A percentile compares a stretch with the other conserved stretches of the same genome.
Evolutionary conservation across 1,140 invertebrate species (phyloP).

Genomic region (Wiebesia pumilae): DNA sequence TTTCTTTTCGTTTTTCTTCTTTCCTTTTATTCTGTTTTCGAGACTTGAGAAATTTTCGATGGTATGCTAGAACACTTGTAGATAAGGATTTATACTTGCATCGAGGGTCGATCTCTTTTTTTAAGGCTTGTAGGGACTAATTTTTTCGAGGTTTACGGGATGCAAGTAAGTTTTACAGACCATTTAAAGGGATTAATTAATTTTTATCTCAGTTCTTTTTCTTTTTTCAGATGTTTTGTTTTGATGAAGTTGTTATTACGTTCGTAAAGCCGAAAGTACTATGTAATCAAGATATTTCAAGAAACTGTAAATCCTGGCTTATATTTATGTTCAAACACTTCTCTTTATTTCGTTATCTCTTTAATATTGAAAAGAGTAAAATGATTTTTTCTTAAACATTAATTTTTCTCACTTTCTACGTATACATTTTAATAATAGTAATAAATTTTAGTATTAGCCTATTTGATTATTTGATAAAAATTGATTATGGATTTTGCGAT

Average conservation of each 20-base stretch:
- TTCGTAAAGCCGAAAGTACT: neutral
- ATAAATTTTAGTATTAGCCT: too few relatives aligned
- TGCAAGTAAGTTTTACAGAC: slow-evolving; percentile 5
- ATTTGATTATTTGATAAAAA: too few relatives aligned
- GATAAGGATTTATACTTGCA: slow-evolving; percentile 41
- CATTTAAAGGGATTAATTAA: slow-evolving; percentile 36
- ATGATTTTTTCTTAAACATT: neutral
- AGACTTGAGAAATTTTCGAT: slow-evolving; percentile 18
- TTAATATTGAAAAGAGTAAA: neutral
- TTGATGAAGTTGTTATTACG: neutral
- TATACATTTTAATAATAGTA: too few relatives aligned
- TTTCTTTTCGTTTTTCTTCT: too few relatives aligned
- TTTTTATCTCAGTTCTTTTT: slow-evolving; percentile 41
- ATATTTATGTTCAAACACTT: neutral
- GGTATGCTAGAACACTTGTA: neutral
- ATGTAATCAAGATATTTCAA: slow-evolving; percentile 4
- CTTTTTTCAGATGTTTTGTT: slow-evolving; percentile 6
- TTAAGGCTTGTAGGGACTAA: slow-evolving; percentile 9
- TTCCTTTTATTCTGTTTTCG: slow-evolving; percentile 21
- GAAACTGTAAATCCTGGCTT: neutral
- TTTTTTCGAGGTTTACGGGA: slow-evolving; percentile 18
- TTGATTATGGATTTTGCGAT: too few relatives aligned
- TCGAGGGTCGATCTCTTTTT: neutral
- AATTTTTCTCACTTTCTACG: too few relatives aligned
- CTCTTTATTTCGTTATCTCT: neutral